Base-by-base conservation (phyloP, 2,797 vertebrate species). In the Schizopygopsis malacanthus region DNA sequence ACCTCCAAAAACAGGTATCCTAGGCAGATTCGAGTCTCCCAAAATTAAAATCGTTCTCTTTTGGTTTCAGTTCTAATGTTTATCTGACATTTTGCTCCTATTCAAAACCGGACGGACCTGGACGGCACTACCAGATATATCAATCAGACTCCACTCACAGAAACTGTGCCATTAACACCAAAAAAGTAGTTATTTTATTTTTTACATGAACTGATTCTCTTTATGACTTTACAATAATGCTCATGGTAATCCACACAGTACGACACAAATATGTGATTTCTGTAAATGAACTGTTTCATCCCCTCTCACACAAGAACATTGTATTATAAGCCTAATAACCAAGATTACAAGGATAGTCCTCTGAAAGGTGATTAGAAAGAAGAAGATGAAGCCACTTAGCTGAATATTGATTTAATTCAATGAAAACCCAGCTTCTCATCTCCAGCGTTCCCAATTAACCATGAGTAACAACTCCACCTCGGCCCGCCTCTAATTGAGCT, bases 401-500 rank as follows among this genome's bases (percentile, higher is more conserved):
- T 56, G 86, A 72, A 87, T 87, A 92, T 92, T 91, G 91, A 95
- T 95, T 91, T 93, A 93, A 94, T 93, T 93, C 90, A 95, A 93
- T 92, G 89, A 89, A 90, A 88, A 88, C 90, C 92, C 92, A 90
- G 93, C 90, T 87, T n/a, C 85, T 87, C 59, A 90, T 85, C 90
- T 86, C 88, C 92, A 89, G 90, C 85, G 90, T 87, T 91, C 89
- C 82, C 87, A 87, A 89, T 90, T 89, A 91, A 88, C 81, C 85
- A 71, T 10, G 16, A 69, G 79, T 88, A 90, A 89, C 77, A 54
- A 71, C 80, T 79, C 83, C 86, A 82, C 77, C 47, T 33, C 88
- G 45, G 37, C 81, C 81, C 43, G 67, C 89, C 89, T 88, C 89
- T 91, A 91, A 88, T 87, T 89, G 88, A 89, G 85, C 85, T 15